phyloP scores from a whole-genome alignment of 2,113 vertebrate species.

The Excalfactoria chinensis region DNA sequence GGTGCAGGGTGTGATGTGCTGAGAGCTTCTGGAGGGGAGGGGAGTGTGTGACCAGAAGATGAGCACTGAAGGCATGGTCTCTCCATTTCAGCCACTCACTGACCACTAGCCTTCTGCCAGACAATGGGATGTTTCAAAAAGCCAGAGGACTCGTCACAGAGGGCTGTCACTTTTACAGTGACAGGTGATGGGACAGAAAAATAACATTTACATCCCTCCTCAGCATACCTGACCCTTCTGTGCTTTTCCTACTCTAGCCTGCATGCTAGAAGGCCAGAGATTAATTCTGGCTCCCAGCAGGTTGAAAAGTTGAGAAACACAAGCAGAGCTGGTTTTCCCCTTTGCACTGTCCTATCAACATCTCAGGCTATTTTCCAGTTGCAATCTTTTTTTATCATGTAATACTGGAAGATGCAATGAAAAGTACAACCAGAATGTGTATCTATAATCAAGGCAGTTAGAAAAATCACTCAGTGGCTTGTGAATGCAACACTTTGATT shows the following conservation, averaged over 20 bases:
- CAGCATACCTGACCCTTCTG: not conserved
- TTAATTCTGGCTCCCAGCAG: not conserved
- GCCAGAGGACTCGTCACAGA: not conserved
- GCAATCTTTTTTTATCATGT: not conserved
- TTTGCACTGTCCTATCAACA: not conserved
- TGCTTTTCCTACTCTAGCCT: not conserved
- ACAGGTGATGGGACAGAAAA: not conserved
- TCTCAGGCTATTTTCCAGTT: not conserved
- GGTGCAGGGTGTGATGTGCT: not conserved
- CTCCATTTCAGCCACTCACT: not conserved
- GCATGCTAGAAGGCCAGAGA: not conserved
- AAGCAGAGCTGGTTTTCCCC: not conserved
- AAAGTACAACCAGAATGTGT: not conserved
- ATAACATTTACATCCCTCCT: not conserved
- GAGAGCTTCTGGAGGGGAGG: not conserved
- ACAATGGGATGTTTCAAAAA: not conserved
- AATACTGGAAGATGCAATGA: not conserved
- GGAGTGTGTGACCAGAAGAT: not conserved
- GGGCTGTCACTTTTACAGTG: not conserved
- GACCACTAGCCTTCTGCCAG: not conserved
- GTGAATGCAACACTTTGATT: not conserved
- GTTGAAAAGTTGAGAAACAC: not conserved
- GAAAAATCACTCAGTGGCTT: conserved; percentile 1
- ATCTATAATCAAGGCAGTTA: conserved; percentile 16
- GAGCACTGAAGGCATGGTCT: not conserved